Evolutionary conservation across 2,888 invertebrate species (phyloP).

Genomic region (Ochropleura leucogaster): DNA sequence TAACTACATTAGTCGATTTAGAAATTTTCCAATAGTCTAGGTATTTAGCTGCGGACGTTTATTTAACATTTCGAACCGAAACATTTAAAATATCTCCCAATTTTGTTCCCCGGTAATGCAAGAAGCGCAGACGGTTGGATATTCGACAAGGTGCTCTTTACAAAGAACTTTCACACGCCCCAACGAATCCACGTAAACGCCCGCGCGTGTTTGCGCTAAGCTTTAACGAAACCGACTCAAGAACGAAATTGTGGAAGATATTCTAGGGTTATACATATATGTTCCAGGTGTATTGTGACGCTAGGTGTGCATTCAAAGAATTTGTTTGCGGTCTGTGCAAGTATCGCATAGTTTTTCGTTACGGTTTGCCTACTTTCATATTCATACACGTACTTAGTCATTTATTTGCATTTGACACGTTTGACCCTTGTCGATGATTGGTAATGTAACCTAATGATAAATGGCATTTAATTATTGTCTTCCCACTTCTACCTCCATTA

Average conservation of each 20-base stretch:
- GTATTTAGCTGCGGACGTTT: not conserved
- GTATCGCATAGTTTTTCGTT: not conserved
- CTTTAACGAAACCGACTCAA: constrained; percentile 58
- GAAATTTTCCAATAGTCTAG: not conserved
- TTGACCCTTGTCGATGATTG: too few relatives aligned
- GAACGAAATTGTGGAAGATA: constrained; percentile 60
- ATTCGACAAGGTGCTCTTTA: constrained; percentile 66
- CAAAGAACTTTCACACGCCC: constrained; percentile 71
- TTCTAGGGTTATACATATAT: constrained; percentile 33
- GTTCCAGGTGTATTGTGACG: not conserved
- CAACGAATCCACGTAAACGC: constrained; percentile 59
- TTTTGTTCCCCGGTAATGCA: constrained; percentile 52
- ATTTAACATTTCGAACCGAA: constrained; percentile 22
- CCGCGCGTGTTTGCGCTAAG: constrained; percentile 63
- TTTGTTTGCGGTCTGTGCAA: not conserved
- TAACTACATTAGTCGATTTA: too few relatives aligned
- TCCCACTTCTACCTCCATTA: too few relatives aligned
- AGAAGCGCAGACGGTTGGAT: constrained; percentile 59
- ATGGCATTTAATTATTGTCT: too few relatives aligned
- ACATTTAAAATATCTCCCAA: constrained; percentile 51
- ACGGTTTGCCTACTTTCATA: not conserved
- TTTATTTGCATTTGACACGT: too few relatives aligned
- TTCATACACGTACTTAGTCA: too few relatives aligned
- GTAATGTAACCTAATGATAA: too few relatives aligned
- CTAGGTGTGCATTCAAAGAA: not conserved